These are phyloP conservation scores for Sebastolobus altivelis DNA, from an alignment of 2,797 vertebrate genomes.

Conservation along the genomic window DNA sequence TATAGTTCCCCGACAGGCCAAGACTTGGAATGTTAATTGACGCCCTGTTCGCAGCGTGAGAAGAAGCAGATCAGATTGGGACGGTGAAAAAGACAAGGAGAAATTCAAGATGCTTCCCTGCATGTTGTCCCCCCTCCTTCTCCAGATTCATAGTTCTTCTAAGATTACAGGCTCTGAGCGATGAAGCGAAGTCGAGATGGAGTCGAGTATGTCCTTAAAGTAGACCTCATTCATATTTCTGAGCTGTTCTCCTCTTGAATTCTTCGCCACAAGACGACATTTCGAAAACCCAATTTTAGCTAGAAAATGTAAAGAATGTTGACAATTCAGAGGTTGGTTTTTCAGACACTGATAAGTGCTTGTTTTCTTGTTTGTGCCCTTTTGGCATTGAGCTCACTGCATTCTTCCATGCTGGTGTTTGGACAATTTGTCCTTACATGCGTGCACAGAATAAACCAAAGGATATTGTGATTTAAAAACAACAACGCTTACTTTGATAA, in stretches of 20 bases:
- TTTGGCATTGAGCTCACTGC: conserved; percentile 55
- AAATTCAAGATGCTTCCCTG: conserved; percentile 44
- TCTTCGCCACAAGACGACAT: conserved; percentile 73
- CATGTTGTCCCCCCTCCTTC: conserved; percentile 17
- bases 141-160: conserved; percentile 36
- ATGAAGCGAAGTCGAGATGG: conserved; percentile 34
- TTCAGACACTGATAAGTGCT: conserved; percentile 79
- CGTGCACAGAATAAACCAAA: conserved; percentile 10
- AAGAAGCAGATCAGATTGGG: conserved; percentile 68
- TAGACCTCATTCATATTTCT: conserved; percentile 63
- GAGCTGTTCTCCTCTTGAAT: conserved; percentile 60
- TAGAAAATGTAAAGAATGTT: conserved; percentile 81
- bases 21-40: conserved; percentile 85
- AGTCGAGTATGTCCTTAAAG: conserved; percentile 58
- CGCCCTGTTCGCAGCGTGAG: conserved; percentile 72
- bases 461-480: not conserved
- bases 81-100: conserved; percentile 55
- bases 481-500: not conserved
- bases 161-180: conserved; percentile 71
- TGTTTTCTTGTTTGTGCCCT: conserved; percentile 75
- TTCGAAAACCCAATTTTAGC: conserved; percentile 77
- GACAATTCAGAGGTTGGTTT: conserved; percentile 74
- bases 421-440: conserved; percentile 48
- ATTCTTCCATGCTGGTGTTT: conserved; percentile 73
- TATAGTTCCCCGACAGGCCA: conserved; percentile 77